A percentile compares a stretch with the other conserved stretches of the same genome.
Evolutionary conservation across 2,113 vertebrate species (phyloP).

Genomic region (Tragulus kanchil): DNA sequence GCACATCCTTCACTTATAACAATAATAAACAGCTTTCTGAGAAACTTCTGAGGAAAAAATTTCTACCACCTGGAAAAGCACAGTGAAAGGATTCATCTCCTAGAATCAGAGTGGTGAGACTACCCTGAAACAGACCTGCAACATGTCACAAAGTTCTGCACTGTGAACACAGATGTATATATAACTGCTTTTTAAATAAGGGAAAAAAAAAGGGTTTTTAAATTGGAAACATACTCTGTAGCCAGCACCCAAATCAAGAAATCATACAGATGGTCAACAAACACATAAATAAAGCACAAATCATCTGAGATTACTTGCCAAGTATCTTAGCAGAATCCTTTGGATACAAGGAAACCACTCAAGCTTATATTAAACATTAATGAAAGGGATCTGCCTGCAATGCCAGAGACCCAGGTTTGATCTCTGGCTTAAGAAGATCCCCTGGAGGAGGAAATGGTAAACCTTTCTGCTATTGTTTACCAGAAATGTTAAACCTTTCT

Average conservation of each 20-base stretch:
- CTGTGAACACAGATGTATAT: neutral
- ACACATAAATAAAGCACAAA: too few relatives aligned
- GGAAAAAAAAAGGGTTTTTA: neutral
- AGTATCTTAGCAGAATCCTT: neutral
- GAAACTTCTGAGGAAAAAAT: conserved; percentile 72
- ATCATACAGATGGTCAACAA: neutral
- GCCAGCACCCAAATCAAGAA: neutral
- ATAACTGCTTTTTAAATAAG: neutral
- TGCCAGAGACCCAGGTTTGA: too few relatives aligned
- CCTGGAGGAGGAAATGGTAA: too few relatives aligned
- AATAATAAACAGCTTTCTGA: conserved; percentile 81
- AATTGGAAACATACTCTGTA: neutral
- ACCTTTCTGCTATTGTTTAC: too few relatives aligned
- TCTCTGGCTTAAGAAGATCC: too few relatives aligned
- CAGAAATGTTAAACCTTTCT: too few relatives aligned
- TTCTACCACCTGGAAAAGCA: conserved; percentile 78
- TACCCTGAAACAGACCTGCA: neutral
- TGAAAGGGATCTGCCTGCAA: too few relatives aligned
- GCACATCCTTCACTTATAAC: conserved; percentile 75
- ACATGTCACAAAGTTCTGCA: neutral
- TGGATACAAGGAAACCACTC: neutral
- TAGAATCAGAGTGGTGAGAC: neutral
- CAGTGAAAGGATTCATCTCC: neutral
- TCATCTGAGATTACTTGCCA: neutral
- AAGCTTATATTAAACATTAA: neutral